A percentile compares a stretch with the other conserved stretches of the same genome.
phyloP scores from a whole-genome alignment of 1,140 invertebrate species.

The Drosophila albomicans region DNA sequence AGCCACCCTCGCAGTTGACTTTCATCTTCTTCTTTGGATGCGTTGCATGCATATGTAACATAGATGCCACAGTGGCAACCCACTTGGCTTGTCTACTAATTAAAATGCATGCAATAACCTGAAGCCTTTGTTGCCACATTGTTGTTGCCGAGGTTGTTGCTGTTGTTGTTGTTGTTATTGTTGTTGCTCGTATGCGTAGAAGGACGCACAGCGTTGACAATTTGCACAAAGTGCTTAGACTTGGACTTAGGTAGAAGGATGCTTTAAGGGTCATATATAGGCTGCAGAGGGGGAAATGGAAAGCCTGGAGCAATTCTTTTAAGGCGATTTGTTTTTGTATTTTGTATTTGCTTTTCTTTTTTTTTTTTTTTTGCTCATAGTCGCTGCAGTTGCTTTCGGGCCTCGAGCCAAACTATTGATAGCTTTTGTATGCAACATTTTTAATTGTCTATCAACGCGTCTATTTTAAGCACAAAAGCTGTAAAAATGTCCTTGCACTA shows the following conservation, averaged over 20 bases:
- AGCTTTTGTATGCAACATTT: constrained; percentile 65
- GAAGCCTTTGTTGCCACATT: constrained; percentile 81
- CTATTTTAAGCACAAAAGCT: constrained; percentile 71
- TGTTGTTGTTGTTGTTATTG: constrained; percentile 35
- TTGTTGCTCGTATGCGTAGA: constrained; percentile 67
- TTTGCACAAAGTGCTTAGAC: constrained; percentile 76
- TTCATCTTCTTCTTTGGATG: constrained; percentile 53
- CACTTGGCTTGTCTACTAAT: constrained; percentile 83
- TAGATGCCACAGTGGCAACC: constrained; percentile 59
- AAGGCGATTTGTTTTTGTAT: constrained; percentile 17
- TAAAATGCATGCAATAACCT: constrained; percentile 83
- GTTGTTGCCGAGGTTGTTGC: constrained; percentile 57
- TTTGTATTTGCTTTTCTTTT: not conserved
- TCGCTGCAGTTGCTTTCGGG: not conserved
- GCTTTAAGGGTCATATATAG: not conserved
- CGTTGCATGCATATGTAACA: constrained; percentile 37
- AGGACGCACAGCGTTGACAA: constrained; percentile 74
- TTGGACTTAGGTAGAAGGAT: constrained; percentile 40
- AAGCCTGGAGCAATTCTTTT: not conserved
- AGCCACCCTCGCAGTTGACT: constrained; percentile 11
- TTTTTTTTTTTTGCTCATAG: not conserved
- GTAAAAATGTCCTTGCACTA: constrained; percentile 64
- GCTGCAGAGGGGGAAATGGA: not conserved
- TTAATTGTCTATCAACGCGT: constrained; percentile 73
- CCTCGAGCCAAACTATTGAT: constrained; percentile 63